Evolutionary conservation across 2,888 invertebrate species (phyloP).

Genomic region (Hemithea aestivaria): DNA sequence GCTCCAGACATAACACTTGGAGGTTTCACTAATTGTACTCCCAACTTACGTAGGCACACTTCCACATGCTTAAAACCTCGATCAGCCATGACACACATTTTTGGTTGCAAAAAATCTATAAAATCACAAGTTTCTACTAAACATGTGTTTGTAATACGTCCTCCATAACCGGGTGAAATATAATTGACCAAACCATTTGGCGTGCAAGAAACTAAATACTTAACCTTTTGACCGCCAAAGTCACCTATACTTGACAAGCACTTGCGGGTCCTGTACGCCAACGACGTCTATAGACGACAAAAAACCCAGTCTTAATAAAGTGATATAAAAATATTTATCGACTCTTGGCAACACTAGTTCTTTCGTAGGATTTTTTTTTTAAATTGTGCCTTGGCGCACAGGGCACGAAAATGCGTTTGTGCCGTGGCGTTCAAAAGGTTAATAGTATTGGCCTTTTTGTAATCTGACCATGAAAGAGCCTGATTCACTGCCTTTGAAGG

Average conservation of each 20-base stretch:
- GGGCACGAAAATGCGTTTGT: no score
- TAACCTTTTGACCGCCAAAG: no score
- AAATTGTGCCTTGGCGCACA: no score
- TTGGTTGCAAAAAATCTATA: slow-evolving; percentile 3
- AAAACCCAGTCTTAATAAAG: no score
- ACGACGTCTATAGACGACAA: no score
- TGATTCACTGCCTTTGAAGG: slow-evolving; percentile 38
- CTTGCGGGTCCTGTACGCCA: no score
- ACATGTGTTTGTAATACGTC: slow-evolving; percentile 20
- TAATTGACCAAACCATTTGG: slow-evolving; percentile 22
- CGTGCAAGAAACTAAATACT: slow-evolving; percentile 33
- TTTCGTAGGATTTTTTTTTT: no score
- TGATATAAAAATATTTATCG: no score
- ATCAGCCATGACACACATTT: slow-evolving; percentile 1
- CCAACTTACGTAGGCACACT: slow-evolving; percentile 1
- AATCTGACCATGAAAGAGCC: slow-evolving; percentile 44
- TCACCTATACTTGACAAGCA: no score
- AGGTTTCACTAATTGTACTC: slow-evolving; percentile 1
- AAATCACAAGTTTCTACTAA: slow-evolving; percentile 13
- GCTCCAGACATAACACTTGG: slow-evolving; percentile 2
- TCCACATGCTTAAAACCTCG: slow-evolving; percentile 5
- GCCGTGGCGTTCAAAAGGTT: no score
- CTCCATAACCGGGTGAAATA: slow-evolving; percentile 32
- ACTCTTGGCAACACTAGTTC: no score
- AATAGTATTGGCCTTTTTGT: slow-evolving; percentile 36